These are phyloP conservation scores for Rhodeus uyekii DNA, from an alignment of 2,797 vertebrate species.

Conservation along the genomic window DNA sequence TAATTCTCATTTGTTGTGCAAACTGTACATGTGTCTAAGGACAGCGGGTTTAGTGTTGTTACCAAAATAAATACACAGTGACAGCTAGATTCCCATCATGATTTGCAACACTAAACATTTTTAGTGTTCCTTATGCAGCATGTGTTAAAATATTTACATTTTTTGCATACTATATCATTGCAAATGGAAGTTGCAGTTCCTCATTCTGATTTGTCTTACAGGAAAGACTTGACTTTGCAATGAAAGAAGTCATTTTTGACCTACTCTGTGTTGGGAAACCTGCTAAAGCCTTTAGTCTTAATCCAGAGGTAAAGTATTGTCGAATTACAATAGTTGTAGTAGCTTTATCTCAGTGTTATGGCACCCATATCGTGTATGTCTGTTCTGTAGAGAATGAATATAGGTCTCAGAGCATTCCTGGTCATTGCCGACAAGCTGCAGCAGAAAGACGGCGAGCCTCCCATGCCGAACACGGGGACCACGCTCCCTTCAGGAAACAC, in stretches of 20 bases:
- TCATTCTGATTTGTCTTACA: constrained; percentile 53
- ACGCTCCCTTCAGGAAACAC: constrained; percentile 97
- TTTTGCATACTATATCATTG: not conserved
- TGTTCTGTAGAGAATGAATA: constrained; percentile 92
- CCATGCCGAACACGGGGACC: constrained; percentile 97
- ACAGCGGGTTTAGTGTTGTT: constrained; percentile 2
- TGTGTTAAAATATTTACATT: not conserved
- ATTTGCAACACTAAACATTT: not conserved
- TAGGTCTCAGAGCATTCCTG: constrained; percentile 94
- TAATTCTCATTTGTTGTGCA: constrained; percentile 17
- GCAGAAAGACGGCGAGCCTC: constrained; percentile 97
- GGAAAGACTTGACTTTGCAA: constrained; percentile 84
- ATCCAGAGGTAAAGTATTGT: constrained; percentile 78
- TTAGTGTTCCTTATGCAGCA: not conserved
- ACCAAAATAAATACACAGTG: not conserved
- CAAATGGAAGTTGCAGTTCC: not conserved
- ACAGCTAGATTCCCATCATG: not conserved
- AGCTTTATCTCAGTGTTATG: not conserved
- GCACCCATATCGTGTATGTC: not conserved
- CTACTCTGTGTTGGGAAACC: constrained; percentile 82
- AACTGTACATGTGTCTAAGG: not conserved
- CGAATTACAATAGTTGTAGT: not conserved
- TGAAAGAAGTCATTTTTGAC: constrained; percentile 86
- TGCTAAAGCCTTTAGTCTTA: constrained; percentile 83
- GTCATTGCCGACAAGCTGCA: constrained; percentile 97